Evolutionary conservation across 1,140 invertebrate genomes (phyloP).

Genomic region (Asobara japonica): DNA sequence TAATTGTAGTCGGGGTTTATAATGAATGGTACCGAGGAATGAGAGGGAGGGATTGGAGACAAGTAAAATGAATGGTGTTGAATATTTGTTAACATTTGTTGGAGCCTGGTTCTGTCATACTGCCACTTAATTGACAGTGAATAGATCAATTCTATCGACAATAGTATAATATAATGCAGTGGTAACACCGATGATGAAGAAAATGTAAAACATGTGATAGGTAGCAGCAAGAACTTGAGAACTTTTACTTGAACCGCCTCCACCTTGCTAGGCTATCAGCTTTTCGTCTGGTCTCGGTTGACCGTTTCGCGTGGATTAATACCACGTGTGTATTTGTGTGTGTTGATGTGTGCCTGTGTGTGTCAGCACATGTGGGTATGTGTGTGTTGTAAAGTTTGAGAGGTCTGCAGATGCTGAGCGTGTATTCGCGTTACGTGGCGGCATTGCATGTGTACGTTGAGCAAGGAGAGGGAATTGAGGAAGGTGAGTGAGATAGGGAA

Average conservation of each 20-base stretch:
- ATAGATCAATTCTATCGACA: too few relatives aligned
- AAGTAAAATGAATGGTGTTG: too few relatives aligned
- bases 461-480: conserved; percentile 27
- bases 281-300: conserved; percentile 17
- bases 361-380: too few relatives aligned
- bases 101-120: too few relatives aligned
- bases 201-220: background rate
- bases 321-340: conserved; percentile 9
- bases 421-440: conserved; percentile 41
- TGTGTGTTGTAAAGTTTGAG: too few relatives aligned
- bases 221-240: background rate
- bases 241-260: background rate
- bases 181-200: background rate
- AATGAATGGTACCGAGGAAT: too few relatives aligned
- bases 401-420: conserved; percentile 15
- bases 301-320: conserved; percentile 50
- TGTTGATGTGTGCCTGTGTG: too few relatives aligned
- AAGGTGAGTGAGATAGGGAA: conserved; percentile 24
- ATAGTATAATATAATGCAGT: too few relatives aligned
- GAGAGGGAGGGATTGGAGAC: too few relatives aligned
- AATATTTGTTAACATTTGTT: too few relatives aligned
- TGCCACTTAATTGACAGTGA: too few relatives aligned
- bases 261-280: conserved; percentile 4
- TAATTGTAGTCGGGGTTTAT: too few relatives aligned
- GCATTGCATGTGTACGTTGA: conserved; percentile 8